A percentile compares a stretch with the other conserved stretches of the same genome.
Conservation (phyloP, 2,113 vertebrate genomes). For the Piprites chloris region DNA sequence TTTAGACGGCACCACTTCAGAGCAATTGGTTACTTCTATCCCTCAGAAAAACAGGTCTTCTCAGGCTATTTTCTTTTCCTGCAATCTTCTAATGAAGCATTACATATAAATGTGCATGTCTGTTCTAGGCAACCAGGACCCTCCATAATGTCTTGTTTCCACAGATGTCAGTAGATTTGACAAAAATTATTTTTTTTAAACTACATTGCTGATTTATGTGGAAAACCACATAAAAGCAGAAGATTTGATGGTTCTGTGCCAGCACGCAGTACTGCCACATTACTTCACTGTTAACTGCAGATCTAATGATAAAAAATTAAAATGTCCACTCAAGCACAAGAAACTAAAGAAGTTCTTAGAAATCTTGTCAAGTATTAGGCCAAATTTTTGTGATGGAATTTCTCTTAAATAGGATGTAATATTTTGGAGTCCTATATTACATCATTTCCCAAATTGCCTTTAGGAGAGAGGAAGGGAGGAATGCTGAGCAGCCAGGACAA, state of each 20-base stretch:
- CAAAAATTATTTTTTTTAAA: neutral
- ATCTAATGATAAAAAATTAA: neutral
- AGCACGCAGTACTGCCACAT: neutral
- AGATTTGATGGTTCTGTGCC: neutral
- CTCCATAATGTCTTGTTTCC: neutral
- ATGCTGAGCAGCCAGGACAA: neutral
- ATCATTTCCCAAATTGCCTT: neutral
- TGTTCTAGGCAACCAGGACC: neutral
- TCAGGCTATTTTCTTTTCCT: neutral
- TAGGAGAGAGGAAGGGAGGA: neutral
- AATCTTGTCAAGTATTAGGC: neutral
- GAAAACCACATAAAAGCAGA: neutral
- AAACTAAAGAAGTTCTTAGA: neutral
- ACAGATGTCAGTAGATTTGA: neutral
- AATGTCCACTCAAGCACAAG: neutral
- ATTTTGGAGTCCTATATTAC: neutral
- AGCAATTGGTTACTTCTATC: neutral
- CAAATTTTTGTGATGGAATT: neutral
- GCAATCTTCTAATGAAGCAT: neutral
- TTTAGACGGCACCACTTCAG: neutral
- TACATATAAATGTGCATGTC: neutral
- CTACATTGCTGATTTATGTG: neutral
- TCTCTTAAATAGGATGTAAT: neutral
- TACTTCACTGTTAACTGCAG: neutral
- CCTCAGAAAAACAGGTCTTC: neutral